These are phyloP conservation scores for Cerastoderma edule DNA, from an alignment of 2,888 invertebrate species.

Conservation along the genomic window DNA sequence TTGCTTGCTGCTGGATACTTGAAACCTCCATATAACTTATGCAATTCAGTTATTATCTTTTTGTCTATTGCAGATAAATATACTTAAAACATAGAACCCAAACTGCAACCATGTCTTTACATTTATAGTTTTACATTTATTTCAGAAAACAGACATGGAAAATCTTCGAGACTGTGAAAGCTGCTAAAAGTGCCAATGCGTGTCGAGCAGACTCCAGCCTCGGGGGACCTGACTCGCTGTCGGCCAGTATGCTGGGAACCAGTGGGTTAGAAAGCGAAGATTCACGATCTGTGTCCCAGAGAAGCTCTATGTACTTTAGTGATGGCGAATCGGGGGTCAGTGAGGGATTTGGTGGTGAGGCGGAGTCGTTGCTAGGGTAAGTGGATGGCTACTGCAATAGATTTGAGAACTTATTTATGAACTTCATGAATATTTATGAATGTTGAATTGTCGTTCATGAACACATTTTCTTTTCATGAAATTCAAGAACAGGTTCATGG, in stretches of 20 bases:
- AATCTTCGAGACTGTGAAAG: slow-evolving; percentile 93
- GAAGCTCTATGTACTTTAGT: slow-evolving; percentile 78
- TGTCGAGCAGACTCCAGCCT: slow-evolving; percentile 22
- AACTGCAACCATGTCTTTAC: not conserved
- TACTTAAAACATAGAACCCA: not conserved
- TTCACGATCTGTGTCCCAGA: slow-evolving; percentile 61
- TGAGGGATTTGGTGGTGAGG: slow-evolving; percentile 78
- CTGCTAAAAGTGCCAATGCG: slow-evolving; percentile 61
- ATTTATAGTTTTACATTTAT: no score
- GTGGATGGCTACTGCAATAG: slow-evolving; percentile 17
- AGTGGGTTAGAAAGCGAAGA: slow-evolving; percentile 57
- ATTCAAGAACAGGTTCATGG: no score
- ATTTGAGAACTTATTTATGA: not conserved
- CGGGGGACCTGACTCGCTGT: slow-evolving; percentile 41
- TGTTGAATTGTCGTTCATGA: no score
- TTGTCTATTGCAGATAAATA: no score
- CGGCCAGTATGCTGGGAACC: slow-evolving; percentile 53
- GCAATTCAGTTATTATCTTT: no score
- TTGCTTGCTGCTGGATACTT: no score
- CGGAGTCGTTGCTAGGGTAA: slow-evolving; percentile 77
- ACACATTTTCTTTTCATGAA: no score
- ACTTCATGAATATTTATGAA: no score
- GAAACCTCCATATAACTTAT: no score
- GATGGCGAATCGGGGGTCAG: slow-evolving; percentile 80
- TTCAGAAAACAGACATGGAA: slow-evolving; percentile 92